phyloP scores from a whole-genome alignment of 2,113 vertebrate species.

The Amazona vittata region DNA sequence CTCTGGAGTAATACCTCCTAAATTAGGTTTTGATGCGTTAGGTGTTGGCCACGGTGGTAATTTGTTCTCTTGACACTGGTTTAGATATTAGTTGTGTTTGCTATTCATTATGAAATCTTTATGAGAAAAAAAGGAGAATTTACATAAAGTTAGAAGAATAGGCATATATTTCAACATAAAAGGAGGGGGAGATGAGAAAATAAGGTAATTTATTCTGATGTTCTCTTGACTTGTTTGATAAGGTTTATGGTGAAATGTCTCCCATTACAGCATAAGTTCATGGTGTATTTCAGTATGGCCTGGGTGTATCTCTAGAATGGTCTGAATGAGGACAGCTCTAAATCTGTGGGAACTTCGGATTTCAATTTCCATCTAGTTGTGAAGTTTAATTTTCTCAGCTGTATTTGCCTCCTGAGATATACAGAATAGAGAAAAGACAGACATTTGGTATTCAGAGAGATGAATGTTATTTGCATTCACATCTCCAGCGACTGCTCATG shows the following conservation, averaged over 20 bases:
- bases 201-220: neutral
- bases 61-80: neutral
- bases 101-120: neutral
- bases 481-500: neutral
- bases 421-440: neutral
- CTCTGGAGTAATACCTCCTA: neutral
- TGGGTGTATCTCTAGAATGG: neutral
- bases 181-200: neutral
- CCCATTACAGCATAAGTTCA: neutral
- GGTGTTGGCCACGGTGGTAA: neutral
- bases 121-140: neutral
- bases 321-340: neutral
- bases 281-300: neutral
- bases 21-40: neutral
- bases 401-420: neutral
- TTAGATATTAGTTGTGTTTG: neutral
- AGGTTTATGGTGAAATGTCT: neutral
- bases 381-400: neutral
- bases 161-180: neutral
- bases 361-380: neutral
- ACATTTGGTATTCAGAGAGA: neutral
- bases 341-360: conserved; percentile 39
- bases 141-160: neutral
- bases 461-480: neutral
- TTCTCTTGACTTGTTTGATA: neutral